Evolutionary conservation across 2,113 vertebrate species (phyloP).

Genomic region (Cyprinodon variegatus): DNA sequence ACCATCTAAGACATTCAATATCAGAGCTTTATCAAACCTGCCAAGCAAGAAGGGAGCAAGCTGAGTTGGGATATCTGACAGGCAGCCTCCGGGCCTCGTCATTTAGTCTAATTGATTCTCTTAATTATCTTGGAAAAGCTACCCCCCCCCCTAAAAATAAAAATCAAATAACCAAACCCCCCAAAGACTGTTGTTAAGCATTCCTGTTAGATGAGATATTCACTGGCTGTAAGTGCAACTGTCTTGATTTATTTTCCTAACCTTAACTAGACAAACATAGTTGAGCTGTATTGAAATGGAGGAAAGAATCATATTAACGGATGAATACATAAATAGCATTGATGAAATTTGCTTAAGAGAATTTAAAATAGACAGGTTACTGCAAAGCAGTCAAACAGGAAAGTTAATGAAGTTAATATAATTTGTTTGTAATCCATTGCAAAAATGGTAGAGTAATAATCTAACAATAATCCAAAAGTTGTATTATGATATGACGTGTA

Average conservation of each 20-base stretch:
- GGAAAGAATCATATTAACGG: constrained; percentile 29
- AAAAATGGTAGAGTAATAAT: no score
- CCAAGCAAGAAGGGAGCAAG: constrained; percentile 13
- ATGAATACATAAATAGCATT: constrained; percentile 21
- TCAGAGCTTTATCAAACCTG: constrained; percentile 3
- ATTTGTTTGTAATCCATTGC: no score
- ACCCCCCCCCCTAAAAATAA: no score
- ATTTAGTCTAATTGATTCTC: constrained; percentile 52
- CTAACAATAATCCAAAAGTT: no score
- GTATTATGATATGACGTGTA: no score
- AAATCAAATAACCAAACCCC: no score
- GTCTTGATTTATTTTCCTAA: constrained; percentile 7
- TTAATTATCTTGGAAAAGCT: constrained; percentile 57
- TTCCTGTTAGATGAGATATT: constrained; percentile 23
- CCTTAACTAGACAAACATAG: constrained; percentile 45
- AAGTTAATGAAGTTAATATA: background rate
- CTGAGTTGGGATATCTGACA: constrained; percentile 12
- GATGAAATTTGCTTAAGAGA: background rate
- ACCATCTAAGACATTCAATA: constrained; percentile 1
- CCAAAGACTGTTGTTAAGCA: constrained; percentile 21
- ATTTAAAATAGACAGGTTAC: background rate
- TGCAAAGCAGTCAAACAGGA: background rate
- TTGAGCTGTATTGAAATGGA: constrained; percentile 56
- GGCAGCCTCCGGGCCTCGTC: constrained; percentile 29
- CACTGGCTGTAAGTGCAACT: constrained; percentile 11